Percentiles rank a stretch among this genome's conserved stretches.
Evolutionary conservation across 1,140 invertebrate species (phyloP).

Genomic region (Papilio xuthus): DNA sequence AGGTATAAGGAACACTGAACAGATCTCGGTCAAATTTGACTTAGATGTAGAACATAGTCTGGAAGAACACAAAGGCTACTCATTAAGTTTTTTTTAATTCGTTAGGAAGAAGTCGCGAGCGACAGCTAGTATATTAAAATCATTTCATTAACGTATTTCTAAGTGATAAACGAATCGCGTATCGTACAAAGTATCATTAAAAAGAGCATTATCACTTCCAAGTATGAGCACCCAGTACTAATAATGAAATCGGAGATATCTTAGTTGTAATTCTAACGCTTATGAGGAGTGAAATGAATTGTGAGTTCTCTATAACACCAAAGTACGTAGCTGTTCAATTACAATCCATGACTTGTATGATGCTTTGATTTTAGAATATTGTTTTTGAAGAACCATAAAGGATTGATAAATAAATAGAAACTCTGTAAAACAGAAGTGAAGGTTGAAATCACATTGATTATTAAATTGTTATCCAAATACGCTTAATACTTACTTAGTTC

Average conservation of each 20-base stretch:
- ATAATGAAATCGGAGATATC: slow-evolving; percentile 45
- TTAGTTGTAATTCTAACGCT: slow-evolving; percentile 37
- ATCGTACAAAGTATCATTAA: slow-evolving; percentile 1
- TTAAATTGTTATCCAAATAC: no score
- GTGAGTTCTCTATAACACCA: slow-evolving; percentile 1
- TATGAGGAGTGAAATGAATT: slow-evolving; percentile 30
- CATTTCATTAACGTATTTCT: not conserved
- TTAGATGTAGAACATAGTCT: no score
- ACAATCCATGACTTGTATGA: slow-evolving; percentile 61
- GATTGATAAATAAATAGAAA: not conserved
- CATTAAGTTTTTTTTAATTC: no score
- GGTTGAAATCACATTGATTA: no score
- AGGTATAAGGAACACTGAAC: no score
- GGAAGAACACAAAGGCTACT: no score
- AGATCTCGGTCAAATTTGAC: no score
- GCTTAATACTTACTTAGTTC: no score
- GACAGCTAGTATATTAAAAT: no score
- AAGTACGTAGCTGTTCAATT: slow-evolving; percentile 55
- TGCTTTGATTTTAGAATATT: slow-evolving; percentile 28
- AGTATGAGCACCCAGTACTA: slow-evolving; percentile 27
- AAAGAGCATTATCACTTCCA: slow-evolving; percentile 21
- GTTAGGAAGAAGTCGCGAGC: no score
- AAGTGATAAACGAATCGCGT: not conserved
- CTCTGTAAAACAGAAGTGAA: not conserved
- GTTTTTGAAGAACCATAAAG: not conserved